phyloP scores from a whole-genome alignment of 1,140 invertebrate species.

The Solenopsis invicta region DNA sequence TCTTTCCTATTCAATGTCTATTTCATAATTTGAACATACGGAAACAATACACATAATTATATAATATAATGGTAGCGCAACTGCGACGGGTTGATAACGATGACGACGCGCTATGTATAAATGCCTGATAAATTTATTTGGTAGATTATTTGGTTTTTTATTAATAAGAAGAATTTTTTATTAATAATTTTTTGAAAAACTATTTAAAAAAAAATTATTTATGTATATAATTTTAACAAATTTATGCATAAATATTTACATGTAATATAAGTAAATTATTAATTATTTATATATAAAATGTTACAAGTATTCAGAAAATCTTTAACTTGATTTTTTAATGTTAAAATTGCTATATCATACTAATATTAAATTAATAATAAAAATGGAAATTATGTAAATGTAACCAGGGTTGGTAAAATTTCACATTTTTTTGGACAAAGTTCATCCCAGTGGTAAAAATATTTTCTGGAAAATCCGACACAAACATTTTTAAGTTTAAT shows the following conservation, averaged over 20 bases:
- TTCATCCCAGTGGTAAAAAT: too few relatives aligned
- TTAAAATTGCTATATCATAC: not conserved
- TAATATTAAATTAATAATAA: conserved; percentile 7
- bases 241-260: not conserved
- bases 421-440: too few relatives aligned
- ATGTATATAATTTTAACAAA: not conserved
- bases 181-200: too few relatives aligned
- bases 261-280: not conserved
- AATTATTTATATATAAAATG: not conserved
- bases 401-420: not conserved
- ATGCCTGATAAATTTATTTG: not conserved
- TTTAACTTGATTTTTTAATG: not conserved
- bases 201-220: not conserved
- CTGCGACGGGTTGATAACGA: conserved; percentile 36
- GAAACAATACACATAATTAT: conserved; percentile 14
- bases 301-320: not conserved
- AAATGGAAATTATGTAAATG: not conserved
- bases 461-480: too few relatives aligned
- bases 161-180: not conserved
- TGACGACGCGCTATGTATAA: conserved; percentile 22
- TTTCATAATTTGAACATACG: conserved; percentile 39
- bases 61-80: conserved; percentile 6
- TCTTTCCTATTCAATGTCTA: conserved; percentile 62
- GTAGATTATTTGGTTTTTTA: not conserved
- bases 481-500: too few relatives aligned